Evolutionary conservation across 2,888 invertebrate species (phyloP).

Genomic region (Cephus nigrinus): DNA sequence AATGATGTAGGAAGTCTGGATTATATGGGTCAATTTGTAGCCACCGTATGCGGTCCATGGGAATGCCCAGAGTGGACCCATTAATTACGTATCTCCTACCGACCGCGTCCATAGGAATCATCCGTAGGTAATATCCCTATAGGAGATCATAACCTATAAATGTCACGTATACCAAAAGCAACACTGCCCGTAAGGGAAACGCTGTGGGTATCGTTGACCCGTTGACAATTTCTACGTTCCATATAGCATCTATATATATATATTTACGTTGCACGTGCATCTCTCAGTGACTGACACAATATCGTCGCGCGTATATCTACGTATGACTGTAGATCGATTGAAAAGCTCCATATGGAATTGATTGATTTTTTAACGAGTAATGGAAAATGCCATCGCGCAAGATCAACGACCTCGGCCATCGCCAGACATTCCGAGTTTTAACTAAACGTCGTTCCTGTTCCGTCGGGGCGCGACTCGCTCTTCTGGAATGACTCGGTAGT

Average conservation of each 20-base stretch:
- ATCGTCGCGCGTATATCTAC: not conserved
- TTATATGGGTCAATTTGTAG: slow-evolving; percentile 40
- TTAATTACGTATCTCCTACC: slow-evolving; percentile 21
- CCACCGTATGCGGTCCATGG: slow-evolving; percentile 20
- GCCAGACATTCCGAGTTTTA: slow-evolving; percentile 23
- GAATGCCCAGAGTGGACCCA: slow-evolving; percentile 14
- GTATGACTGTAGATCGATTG: not conserved
- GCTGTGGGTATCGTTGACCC: no score
- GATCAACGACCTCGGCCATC: not conserved
- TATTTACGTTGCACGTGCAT: not conserved
- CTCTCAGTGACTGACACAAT: not conserved
- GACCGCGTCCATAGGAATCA: not conserved
- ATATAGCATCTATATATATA: no score
- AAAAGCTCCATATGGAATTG: not conserved
- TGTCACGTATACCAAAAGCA: not conserved
- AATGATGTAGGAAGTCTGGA: slow-evolving; percentile 38
- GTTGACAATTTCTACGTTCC: no score
- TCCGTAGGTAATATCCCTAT: not conserved
- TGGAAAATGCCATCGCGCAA: not conserved
- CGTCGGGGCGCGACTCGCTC: not conserved
- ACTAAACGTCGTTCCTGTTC: slow-evolving; percentile 29
- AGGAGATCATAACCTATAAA: not conserved
- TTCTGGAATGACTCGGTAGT: not conserved
- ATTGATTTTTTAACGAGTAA: not conserved
- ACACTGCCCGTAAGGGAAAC: not conserved